Base-by-base conservation (phyloP, 2,888 invertebrate genomes). In the Hypercompe scribonia region DNA sequence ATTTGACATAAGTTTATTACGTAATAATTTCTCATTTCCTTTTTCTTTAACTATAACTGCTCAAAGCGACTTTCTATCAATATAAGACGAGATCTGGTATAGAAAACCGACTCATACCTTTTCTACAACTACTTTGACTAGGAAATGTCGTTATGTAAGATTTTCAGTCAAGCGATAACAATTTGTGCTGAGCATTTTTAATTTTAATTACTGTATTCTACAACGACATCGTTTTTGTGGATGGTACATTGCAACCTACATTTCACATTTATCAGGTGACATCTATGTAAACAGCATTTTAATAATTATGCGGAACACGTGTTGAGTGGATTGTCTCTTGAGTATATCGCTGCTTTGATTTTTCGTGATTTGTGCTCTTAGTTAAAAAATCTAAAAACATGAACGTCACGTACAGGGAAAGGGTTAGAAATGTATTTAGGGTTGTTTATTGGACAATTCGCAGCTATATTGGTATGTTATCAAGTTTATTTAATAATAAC, bases 381-480 rank as follows among this genome's bases (percentile, higher is more conserved):
- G 61, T 31, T 61, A 34, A 70, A 39, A 50, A 69, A 31, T 5
- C 11, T 65, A 50, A 63, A 33, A 54, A 64, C 68, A 80, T 70
- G 69, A 81, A 79, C 73, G 68, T 84, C 18, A 76, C 66, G 28
- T 46, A 83, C 42, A 74, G 77, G 39, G 74, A 36, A 3, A 66
- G 79, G 63, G 80, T 79, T 34, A 70, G 78, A 67, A 80, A 73
- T 78, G 78, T 82, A 18, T 73, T 80, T 4, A 72, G 78, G 1
- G 78, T 36, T 65, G 72, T 82, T n/a, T 85, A 83, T 79, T 80
- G 80, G 77, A 80, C 74, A 54, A 78, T 77, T 28, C 77, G 78
- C 46, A 79, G 76, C 46, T 77, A 78, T 75, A 67, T 85, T 11
- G 86, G 86, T 85, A 77, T 64, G 84, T 78, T 33, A 15, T 65